phyloP scores from a whole-genome alignment of 2,797 vertebrate genomes.

The Bradypodion pumilum region DNA sequence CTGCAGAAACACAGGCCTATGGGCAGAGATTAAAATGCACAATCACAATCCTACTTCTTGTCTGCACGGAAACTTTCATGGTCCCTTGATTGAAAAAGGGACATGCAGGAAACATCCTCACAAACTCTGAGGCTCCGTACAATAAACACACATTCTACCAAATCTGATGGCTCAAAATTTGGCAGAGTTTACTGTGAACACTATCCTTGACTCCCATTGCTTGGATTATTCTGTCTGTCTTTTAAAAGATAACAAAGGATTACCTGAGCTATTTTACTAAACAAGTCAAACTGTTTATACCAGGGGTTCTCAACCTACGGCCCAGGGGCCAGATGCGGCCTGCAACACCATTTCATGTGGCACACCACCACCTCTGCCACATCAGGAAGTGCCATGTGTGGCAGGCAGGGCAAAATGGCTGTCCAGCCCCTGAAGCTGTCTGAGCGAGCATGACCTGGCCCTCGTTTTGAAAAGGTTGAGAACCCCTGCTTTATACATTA shows the following conservation, averaged over 20 bases:
- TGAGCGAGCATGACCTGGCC: too few species aligned
- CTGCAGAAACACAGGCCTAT: not conserved
- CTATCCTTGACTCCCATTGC: not conserved
- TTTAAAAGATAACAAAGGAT: not conserved
- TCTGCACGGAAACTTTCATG: not conserved
- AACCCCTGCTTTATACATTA: too few species aligned
- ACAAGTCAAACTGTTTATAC: not conserved
- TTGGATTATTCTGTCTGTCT: not conserved
- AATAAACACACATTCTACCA: not conserved
- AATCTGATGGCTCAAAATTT: not conserved
- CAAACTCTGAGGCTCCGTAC: not conserved
- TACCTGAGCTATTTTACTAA: not conserved
- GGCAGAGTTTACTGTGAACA: not conserved
- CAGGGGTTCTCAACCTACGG: too few species aligned
- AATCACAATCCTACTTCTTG: not conserved
- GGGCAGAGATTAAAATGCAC: not conserved
- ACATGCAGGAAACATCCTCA: not conserved
- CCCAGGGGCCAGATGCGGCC: too few species aligned
- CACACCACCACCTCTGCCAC: too few species aligned
- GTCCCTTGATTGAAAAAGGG: not conserved
- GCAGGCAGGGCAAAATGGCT: too few species aligned
- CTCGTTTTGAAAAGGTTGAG: too few species aligned
- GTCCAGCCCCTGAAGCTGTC: too few species aligned
- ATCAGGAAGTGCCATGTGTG: too few species aligned
- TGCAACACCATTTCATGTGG: too few species aligned